Evolutionary conservation across 2,888 invertebrate species (phyloP).

Genomic region (Lapara coniferarum): DNA sequence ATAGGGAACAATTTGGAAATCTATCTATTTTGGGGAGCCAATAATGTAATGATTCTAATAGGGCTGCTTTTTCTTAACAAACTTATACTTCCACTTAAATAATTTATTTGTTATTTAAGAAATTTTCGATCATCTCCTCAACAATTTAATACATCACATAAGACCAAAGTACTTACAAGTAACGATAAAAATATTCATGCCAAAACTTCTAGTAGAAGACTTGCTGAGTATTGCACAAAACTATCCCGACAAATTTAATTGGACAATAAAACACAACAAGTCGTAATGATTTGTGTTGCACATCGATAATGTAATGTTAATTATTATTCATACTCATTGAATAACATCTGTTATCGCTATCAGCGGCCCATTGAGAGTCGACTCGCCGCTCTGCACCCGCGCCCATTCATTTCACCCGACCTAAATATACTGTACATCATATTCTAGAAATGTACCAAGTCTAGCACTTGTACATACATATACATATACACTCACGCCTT

Average conservation of each 20-base stretch:
- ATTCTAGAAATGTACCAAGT: neutral
- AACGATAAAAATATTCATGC: no score
- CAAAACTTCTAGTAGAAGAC: no score
- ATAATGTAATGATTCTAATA: no score
- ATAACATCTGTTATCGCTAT: conserved; percentile 47
- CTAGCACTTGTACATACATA: neutral
- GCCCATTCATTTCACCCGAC: conserved; percentile 19
- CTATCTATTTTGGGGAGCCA: no score
- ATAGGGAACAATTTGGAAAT: no score
- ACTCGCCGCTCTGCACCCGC: conserved; percentile 11
- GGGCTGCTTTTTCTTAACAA: no score
- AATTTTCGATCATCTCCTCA: no score
- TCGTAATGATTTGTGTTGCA: conserved; percentile 63
- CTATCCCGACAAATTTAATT: conserved; percentile 62
- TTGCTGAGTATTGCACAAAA: conserved; percentile 34
- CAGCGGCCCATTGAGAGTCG: conserved; percentile 19
- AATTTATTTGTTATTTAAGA: no score
- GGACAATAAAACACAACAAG: conserved; percentile 61
- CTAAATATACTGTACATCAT: conserved; percentile 19
- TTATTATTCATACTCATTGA: conserved; percentile 73
- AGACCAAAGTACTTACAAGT: no score
- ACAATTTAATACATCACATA: no score
- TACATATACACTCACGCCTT: no score
- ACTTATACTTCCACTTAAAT: no score
- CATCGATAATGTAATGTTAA: conserved; percentile 59